Evolutionary conservation across 2,113 vertebrate species (phyloP).

Genomic region (Apodemus speciosus): DNA sequence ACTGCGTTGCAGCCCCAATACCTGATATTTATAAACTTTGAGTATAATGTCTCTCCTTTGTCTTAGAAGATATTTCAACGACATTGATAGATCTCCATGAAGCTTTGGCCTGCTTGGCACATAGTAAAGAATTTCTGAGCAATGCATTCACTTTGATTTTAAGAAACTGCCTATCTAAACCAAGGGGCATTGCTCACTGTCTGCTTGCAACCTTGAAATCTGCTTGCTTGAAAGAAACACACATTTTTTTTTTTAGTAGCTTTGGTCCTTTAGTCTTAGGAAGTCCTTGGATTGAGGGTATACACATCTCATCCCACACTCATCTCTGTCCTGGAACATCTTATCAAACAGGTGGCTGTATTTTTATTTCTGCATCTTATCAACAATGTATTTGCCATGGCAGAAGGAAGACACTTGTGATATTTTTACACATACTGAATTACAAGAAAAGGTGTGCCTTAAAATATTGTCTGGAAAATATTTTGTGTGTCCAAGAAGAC

Average conservation of each 20-base stretch:
- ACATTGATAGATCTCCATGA: slow-evolving; percentile 6
- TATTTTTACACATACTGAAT: slow-evolving; percentile 54
- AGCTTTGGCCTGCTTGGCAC: background rate
- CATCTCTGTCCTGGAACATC: slow-evolving; percentile 20
- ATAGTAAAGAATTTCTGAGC: slow-evolving; percentile 35
- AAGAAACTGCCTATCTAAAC: background rate
- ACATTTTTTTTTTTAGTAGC: slow-evolving; percentile 5
- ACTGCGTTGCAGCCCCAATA: background rate
- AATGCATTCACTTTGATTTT: slow-evolving; percentile 38
- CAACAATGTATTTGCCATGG: slow-evolving; percentile 64
- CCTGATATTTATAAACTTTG: background rate
- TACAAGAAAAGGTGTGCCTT: slow-evolving; percentile 53
- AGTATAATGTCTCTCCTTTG: background rate
- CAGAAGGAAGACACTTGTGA: slow-evolving; percentile 48
- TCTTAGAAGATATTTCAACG: slow-evolving; percentile 14
- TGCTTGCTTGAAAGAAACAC: background rate
- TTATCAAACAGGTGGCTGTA: slow-evolving; percentile 64
- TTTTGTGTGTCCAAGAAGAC: slow-evolving; percentile 46
- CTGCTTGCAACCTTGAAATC: background rate
- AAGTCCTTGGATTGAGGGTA: slow-evolving; percentile 39
- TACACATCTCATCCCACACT: background rate
- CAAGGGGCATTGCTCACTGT: background rate
- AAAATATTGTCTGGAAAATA: slow-evolving; percentile 68
- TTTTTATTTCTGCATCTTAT: slow-evolving; percentile 71
- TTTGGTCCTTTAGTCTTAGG: background rate